Base-by-base conservation (phyloP, 2,797 vertebrate genomes). In the Myioborus melanocephalus region DNA sequence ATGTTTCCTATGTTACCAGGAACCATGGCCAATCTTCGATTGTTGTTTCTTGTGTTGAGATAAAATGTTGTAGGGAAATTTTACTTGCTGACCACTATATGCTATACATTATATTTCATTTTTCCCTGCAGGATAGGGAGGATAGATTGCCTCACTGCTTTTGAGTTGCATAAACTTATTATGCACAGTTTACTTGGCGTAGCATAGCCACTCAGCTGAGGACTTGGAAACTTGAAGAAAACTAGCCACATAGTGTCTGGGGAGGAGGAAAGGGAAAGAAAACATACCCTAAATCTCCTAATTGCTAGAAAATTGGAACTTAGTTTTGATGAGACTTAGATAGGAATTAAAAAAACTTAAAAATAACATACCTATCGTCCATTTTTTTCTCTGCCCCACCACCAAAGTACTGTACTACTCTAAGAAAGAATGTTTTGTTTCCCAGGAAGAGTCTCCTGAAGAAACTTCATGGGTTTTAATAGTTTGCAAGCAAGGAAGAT, bases 401-500 rank as follows among this genome's bases (percentile, higher is more conserved):
- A n/a, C 47, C 7, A 4, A 39, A 76, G 9, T 44, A 27, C 22
- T 70, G 24, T 32, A 43, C 12, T 37, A 24, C 27, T 83, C 47
- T 66, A 57, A 64, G 55, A 69, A 86, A 4, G 5, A 66, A 49
- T 53, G 14, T 37, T 71, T 71, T 44, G 3, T 65, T 81, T 75
- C 32, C 23, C 19, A 35, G 24, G 21, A 65, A n/a, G 41, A 78
- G 23, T 76, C 12, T 82, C 6, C 57, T 46, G 55, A 66, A 72
- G 64, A 57, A 8, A 55, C 8, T 15, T 53, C 7, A 12, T 27
- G 19, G 3, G 4, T 43, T 69, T 80, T 50, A 13, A 19, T 69
- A 86, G 52, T 43, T 92, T 81, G 12, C 53, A 88, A 60, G n/a
- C 64, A 82, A 89, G 27, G 19, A 89, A 81, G 34, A 71, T 73